phyloP scores from a whole-genome alignment of 2,888 invertebrate genomes.

The Erebia ligea region DNA sequence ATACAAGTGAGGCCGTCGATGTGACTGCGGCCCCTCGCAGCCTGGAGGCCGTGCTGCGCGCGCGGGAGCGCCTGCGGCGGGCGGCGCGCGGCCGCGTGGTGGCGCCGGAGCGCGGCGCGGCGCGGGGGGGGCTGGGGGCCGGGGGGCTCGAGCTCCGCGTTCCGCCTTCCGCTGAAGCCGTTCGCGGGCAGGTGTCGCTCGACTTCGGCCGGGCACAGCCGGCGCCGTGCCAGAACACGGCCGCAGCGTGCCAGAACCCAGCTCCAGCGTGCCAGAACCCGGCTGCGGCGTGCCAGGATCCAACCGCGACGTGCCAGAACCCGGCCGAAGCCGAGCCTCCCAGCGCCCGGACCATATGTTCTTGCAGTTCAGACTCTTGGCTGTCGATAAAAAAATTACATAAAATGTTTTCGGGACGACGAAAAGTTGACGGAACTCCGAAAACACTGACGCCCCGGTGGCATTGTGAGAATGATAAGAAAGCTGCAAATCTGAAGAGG shows the following conservation, averaged over 20 bases:
- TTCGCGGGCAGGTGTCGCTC: constrained; percentile 41
- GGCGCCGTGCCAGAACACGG: background rate
- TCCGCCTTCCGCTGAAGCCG: constrained; percentile 43
- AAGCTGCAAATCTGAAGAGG: too few relatives aligned
- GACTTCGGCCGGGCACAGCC: constrained; percentile 7
- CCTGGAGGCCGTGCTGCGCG: constrained; percentile 27
- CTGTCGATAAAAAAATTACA: background rate
- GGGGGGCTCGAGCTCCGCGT: constrained; percentile 46
- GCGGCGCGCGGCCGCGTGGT: constrained; percentile 53
- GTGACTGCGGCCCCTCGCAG: background rate
- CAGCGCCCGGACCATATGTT: background rate
- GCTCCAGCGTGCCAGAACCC: background rate
- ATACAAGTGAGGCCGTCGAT: background rate
- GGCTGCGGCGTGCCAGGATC: background rate
- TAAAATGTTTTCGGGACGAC: background rate
- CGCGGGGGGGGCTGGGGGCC: constrained; percentile 11
- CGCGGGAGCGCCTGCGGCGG: constrained; percentile 43
- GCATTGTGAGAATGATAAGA: too few relatives aligned
- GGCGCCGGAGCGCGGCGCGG: constrained; percentile 10
- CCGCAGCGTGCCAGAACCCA: background rate
- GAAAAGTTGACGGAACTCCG: background rate
- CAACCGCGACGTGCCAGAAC: background rate
- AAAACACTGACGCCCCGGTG: background rate
- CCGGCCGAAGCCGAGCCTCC: background rate
- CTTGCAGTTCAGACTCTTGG: background rate